These are phyloP conservation scores for Callospermophilus lateralis DNA, from an alignment of 2,113 vertebrate genomes.

Conservation along the genomic window DNA sequence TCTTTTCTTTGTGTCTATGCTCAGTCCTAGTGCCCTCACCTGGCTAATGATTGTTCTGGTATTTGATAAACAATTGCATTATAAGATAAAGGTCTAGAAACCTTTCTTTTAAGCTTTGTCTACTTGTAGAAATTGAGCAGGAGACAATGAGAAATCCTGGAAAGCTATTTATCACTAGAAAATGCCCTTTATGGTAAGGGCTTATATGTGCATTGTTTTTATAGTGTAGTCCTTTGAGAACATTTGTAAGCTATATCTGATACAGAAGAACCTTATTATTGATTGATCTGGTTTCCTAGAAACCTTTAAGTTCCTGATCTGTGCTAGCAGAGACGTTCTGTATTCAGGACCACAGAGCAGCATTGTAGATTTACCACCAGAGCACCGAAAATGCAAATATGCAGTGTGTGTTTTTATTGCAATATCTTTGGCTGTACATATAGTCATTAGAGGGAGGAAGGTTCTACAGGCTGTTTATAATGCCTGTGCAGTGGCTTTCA, in stretches of 20 bases:
- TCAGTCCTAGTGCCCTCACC: neutral
- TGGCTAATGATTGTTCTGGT: neutral
- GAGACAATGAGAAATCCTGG: slow-evolving; percentile 39
- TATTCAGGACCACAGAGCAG: slow-evolving; percentile 37
- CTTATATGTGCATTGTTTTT: slow-evolving; percentile 14
- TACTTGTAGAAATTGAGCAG: slow-evolving; percentile 11
- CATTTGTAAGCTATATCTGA: slow-evolving; percentile 30
- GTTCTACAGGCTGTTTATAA: neutral
- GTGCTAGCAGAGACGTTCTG: slow-evolving; percentile 37
- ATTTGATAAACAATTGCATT: slow-evolving; percentile 45
- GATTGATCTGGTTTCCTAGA: slow-evolving; percentile 54
- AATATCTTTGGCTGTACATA: neutral
- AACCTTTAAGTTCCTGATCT: slow-evolving; percentile 36
- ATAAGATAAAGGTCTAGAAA: slow-evolving; percentile 52
- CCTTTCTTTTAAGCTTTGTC: slow-evolving; percentile 5
- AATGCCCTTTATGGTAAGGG: neutral
- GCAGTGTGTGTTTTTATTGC: neutral
- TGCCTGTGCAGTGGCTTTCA: neutral
- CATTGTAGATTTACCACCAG: neutral
- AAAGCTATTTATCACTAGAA: slow-evolving; percentile 15
- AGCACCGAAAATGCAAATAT: neutral
- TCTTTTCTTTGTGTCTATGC: neutral
- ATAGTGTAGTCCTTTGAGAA: slow-evolving; percentile 23
- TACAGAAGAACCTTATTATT: slow-evolving; percentile 14
- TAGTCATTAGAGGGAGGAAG: neutral